Evolutionary conservation across 2,888 invertebrate species (phyloP).

Genomic region (Trimorus sp.): DNA sequence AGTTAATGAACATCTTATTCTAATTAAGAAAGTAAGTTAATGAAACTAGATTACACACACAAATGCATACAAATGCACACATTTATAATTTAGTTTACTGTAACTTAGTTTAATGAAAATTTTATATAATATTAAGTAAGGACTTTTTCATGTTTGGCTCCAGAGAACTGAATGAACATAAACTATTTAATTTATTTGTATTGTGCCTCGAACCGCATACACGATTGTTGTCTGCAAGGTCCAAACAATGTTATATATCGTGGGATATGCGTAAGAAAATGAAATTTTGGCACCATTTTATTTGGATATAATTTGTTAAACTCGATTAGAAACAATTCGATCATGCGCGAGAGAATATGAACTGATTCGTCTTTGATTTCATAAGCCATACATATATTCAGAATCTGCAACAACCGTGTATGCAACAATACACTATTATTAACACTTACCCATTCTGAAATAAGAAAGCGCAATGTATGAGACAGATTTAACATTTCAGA

Average conservation of each 20-base stretch:
- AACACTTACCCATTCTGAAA: conserved; percentile 14
- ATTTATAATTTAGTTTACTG: background rate
- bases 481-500: conserved; percentile 26
- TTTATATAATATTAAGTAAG: background rate
- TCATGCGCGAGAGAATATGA: conserved; percentile 38
- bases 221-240: conserved; percentile 58
- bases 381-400: conserved; percentile 31
- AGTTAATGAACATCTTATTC: conserved; percentile 2
- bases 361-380: conserved; percentile 25
- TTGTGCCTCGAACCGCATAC: conserved; percentile 64
- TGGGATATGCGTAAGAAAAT: conserved; percentile 65
- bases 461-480: conserved; percentile 23
- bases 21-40: background rate
- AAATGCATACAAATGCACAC: background rate
- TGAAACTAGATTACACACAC: background rate
- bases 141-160: background rate
- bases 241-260: conserved; percentile 64
- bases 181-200: conserved; percentile 58
- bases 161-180: no score
- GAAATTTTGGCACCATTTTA: conserved; percentile 58
- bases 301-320: conserved; percentile 49
- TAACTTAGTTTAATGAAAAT: background rate
- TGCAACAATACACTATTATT: conserved; percentile 31
- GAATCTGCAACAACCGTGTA: conserved; percentile 27
- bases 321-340: conserved; percentile 29